Percentiles rank a stretch among this genome's conserved stretches.
These are phyloP conservation scores for Megastigmus dorsalis DNA, from an alignment of 2,888 invertebrate species.

Conservation along the genomic window DNA sequence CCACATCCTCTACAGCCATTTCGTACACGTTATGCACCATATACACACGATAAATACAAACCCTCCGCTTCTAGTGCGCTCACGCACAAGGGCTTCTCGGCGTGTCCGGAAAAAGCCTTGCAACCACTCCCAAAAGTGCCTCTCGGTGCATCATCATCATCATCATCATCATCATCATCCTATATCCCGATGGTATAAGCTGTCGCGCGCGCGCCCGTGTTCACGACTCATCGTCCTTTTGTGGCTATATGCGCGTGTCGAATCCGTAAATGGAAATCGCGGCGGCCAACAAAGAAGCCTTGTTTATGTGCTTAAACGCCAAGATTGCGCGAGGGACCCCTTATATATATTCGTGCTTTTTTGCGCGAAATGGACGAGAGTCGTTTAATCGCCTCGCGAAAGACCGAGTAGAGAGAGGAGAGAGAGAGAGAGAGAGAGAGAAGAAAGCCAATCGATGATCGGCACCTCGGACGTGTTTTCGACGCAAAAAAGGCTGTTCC, in stretches of 20 bases:
- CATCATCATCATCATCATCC: too few relatives aligned
- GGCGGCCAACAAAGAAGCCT: slow-evolving; percentile 68
- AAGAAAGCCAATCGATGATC: too few relatives aligned
- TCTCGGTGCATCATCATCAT: slow-evolving; percentile 12
- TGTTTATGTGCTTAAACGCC: slow-evolving; percentile 72
- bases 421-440: neutral
- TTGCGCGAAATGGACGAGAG: slow-evolving; percentile 18
- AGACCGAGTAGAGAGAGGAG: neutral
- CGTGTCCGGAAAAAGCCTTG: neutral
- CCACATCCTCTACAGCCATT: neutral
- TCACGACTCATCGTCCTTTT: slow-evolving; percentile 22
- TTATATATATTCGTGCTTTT: slow-evolving; percentile 15
- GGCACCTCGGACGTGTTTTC: too few relatives aligned
- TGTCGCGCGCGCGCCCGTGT: neutral
- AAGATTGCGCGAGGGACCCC: slow-evolving; percentile 45
- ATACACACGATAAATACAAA: too few relatives aligned
- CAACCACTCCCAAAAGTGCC: too few relatives aligned
- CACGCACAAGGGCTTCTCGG: neutral
- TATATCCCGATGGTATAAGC: too few relatives aligned
- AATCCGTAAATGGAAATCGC: slow-evolving; percentile 72
- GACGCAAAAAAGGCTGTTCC: too few relatives aligned
- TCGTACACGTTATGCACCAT: too few relatives aligned
- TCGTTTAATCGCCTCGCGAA: slow-evolving; percentile 44
- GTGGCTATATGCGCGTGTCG: slow-evolving; percentile 60
- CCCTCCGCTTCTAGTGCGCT: neutral